A percentile compares a stretch with the other conserved stretches of the same genome.
Conservation (phyloP, 2,797 vertebrate genomes). For the Taenioides sp. region DNA sequence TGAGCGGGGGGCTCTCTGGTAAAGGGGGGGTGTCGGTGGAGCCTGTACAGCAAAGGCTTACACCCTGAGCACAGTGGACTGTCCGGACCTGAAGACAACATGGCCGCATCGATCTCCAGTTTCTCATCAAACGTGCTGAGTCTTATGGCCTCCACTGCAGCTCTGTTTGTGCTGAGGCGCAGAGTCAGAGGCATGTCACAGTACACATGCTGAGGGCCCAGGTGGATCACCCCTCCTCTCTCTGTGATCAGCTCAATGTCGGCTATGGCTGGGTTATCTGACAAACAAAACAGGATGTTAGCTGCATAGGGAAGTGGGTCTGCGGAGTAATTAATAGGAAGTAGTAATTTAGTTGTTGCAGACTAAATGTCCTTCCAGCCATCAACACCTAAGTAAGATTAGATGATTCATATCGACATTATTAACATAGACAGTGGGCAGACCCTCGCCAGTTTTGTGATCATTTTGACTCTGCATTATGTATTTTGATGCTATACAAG, state of each 20-base stretch:
- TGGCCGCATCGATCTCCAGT: conserved; percentile 91
- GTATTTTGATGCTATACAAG: no score
- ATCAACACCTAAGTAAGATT: no score
- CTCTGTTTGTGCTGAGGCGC: conserved; percentile 77
- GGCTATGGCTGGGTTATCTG: conserved; percentile 78
- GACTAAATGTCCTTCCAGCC: neutral
- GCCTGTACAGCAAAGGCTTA: conserved; percentile 79
- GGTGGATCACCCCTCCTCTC: conserved; percentile 77
- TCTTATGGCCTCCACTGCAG: conserved; percentile 81
- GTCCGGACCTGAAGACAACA: conserved; percentile 83
- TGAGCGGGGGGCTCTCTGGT: conserved; percentile 64
- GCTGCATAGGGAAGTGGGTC: neutral
- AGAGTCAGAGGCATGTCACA: conserved; percentile 91
- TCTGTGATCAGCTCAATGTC: conserved; percentile 86
- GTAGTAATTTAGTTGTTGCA: neutral
- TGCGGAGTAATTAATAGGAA: neutral
- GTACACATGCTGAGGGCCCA: conserved; percentile 86
- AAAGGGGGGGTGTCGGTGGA: conserved; percentile 85
- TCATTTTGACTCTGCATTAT: neutral
- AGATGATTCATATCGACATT: no score
- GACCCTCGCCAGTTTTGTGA: neutral
- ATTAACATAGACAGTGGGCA: no score
- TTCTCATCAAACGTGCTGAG: conserved; percentile 93
- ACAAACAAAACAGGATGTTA: conserved; percentile 2
- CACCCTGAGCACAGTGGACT: conserved; percentile 85